Base-by-base conservation (phyloP, 2,797 vertebrate species). In the Potorous gilbertii region DNA sequence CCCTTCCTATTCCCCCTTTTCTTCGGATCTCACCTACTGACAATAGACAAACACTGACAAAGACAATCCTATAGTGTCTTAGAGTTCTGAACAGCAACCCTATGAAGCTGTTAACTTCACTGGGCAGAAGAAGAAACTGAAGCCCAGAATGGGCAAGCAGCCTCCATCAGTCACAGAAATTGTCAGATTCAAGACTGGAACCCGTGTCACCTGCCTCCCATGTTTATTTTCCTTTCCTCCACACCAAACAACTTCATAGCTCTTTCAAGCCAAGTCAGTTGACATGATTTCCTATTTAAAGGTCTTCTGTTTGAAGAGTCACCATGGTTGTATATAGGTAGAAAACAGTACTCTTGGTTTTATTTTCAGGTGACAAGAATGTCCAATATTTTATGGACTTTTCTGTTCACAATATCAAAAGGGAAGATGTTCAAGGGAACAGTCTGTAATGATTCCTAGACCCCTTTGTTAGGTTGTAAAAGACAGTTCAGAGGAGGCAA, bases 401-500 rank as follows among this genome's bases (percentile, higher is more conserved):
- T 93, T n/a, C 55, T 90, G 54, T 31, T 90, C 21, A 46, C 54
- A 92, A 40, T 92, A 55, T 0, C 90, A 92, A 56, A 89, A 92
- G n/a, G 55, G 34, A 95, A 12, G 12, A 66, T 94, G 40, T 94
- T 50, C 5, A 92, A 87, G 56, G 56, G 55, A 93, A 54, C 29
- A 81, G 31, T 21, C 29, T 91, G 52, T 87, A 14, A 87, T 46
- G 74, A 54, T 55, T 90, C 46, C 50, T 46, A 87, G 92, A 56
- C 55, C 46, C 94, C 91, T 90, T 56, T 66, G 59, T 81, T 95
- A 46, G 28, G 46, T 94, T 55, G 40, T 90, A n/a, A 57, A 56
- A 0, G 54, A 95, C 55, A 81, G 90, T 11, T 54, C 28, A 62
- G 54, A 27, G 56, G 46, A 10, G 31, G 46, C n/a, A 28, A 59